phyloP scores from a whole-genome alignment of 2,113 vertebrate genomes.

The Panthera tigris region DNA sequence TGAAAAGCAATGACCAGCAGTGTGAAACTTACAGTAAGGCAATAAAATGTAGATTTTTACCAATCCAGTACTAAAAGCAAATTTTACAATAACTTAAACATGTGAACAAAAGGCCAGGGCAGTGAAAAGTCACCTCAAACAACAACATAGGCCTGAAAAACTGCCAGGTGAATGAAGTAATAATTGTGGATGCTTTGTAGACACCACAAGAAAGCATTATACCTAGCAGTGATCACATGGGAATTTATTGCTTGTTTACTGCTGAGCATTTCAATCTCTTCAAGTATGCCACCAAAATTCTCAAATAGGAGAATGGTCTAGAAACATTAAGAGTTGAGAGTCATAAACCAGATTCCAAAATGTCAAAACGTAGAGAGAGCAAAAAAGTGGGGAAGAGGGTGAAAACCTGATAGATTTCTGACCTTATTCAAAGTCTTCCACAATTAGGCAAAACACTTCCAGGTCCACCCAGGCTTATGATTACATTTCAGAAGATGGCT shows the following conservation, averaged over 20 bases:
- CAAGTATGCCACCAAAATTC: background rate
- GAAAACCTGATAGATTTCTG: background rate
- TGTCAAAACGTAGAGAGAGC: background rate
- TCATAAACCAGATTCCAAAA: background rate
- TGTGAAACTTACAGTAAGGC: background rate
- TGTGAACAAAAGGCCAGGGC: background rate
- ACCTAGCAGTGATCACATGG: background rate
- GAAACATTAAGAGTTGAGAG: background rate
- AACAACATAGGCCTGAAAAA: background rate
- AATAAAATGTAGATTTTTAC: background rate
- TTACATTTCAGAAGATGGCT: background rate
- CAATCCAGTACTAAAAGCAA: background rate
- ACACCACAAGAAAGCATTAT: background rate
- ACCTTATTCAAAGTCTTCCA: background rate
- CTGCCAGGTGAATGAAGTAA: background rate
- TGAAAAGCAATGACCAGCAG: background rate
- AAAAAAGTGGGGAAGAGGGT: background rate
- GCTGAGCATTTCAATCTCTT: background rate
- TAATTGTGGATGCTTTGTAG: background rate
- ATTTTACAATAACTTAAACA: slow-evolving; percentile 1
- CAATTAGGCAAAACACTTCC: background rate
- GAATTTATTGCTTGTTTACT: background rate
- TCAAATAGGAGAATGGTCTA: background rate
- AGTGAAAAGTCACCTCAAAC: background rate
- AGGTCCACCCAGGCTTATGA: background rate